Evolutionary conservation across 2,888 invertebrate species (phyloP).

Genomic region (Gandaritis pyraliata): DNA sequence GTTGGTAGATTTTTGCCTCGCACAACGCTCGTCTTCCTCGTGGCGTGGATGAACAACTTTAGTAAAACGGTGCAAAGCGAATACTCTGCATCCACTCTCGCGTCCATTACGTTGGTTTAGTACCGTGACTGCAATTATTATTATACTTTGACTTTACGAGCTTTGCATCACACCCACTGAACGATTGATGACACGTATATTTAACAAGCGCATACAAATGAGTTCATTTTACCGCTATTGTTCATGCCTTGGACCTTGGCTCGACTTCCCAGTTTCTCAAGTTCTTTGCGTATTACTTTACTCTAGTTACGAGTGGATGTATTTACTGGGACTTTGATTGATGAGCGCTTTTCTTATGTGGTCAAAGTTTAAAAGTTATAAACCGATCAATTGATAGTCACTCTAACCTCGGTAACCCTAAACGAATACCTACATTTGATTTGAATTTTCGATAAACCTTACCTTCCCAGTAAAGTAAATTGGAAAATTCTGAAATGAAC

Average conservation of each 20-base stretch:
- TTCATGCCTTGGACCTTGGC: slow-evolving; percentile 28
- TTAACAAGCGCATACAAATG: slow-evolving; percentile 43
- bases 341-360: background rate
- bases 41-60: too few species aligned
- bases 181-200: slow-evolving; percentile 39
- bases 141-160: slow-evolving; percentile 15
- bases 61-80: background rate
- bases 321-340: slow-evolving; percentile 3
- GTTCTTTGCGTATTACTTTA: slow-evolving; percentile 24
- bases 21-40: too few species aligned
- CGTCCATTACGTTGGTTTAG: background rate
- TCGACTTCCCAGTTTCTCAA: slow-evolving; percentile 13
- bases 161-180: slow-evolving; percentile 16
- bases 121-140: slow-evolving; percentile 4
- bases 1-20: too few species aligned
- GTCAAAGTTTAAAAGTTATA: slow-evolving; percentile 1
- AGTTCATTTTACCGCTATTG: slow-evolving; percentile 41
- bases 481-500: slow-evolving; percentile 1
- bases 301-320: slow-evolving; percentile 1
- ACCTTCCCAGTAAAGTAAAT: background rate
- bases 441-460: background rate
- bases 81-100: background rate
- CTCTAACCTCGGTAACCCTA: background rate
- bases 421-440: too few species aligned
- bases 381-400: background rate